These are phyloP conservation scores for Spodoptera littoralis DNA, from an alignment of 2,888 invertebrate genomes.

Conservation along the genomic window DNA sequence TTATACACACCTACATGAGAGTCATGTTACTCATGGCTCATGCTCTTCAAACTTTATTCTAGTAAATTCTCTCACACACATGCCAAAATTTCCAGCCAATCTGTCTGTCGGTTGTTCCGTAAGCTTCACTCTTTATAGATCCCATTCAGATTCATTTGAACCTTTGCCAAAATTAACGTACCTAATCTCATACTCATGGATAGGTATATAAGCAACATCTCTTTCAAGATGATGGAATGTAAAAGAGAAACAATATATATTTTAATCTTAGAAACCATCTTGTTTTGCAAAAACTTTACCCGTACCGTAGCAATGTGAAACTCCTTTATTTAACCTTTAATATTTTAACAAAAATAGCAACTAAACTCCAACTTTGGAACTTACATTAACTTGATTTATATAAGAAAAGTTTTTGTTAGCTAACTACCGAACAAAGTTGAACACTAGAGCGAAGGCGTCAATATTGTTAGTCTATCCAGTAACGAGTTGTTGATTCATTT, in stretches of 20 bases:
- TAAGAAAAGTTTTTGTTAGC: conserved; percentile 13
- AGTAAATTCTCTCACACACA: conserved; percentile 35
- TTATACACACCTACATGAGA: neutral
- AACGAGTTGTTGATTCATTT: conserved; percentile 76
- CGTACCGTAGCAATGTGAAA: neutral
- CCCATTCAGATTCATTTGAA: conserved; percentile 43
- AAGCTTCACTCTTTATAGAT: conserved; percentile 24
- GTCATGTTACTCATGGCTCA: conserved; percentile 13
- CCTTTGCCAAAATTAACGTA: conserved; percentile 40
- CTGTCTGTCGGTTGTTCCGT: conserved; percentile 37
- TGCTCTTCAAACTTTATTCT: conserved; percentile 24
- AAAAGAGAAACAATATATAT: conserved; percentile 10
- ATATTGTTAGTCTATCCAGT: conserved; percentile 57
- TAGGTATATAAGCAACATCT: conserved; percentile 22
- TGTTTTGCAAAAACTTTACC: neutral
- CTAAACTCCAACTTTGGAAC: conserved; percentile 1
- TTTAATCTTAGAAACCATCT: neutral
- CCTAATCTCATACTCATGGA: conserved; percentile 26
- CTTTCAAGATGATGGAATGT: conserved; percentile 3
- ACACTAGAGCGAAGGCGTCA: conserved; percentile 30
- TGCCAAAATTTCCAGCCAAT: conserved; percentile 41
- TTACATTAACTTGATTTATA: conserved; percentile 12
- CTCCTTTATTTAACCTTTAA: too few relatives aligned
- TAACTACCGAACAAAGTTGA: conserved; percentile 22
- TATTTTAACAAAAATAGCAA: conserved; percentile 11